phyloP scores from a whole-genome alignment of 2,888 invertebrate species.

The Napeogenes sylphis region DNA sequence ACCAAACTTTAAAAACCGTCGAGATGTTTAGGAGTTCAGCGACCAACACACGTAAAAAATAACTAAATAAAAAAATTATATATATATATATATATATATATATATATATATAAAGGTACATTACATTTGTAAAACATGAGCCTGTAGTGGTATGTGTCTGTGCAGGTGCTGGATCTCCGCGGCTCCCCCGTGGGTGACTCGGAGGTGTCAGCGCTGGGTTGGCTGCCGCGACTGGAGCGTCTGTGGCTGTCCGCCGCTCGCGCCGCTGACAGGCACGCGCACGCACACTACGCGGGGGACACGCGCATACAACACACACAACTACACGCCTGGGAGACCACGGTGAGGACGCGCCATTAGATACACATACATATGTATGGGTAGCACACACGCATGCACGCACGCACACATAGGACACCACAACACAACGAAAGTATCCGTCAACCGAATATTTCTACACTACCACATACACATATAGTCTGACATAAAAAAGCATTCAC shows the following conservation, averaged over 20 bases:
- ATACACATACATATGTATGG: not conserved
- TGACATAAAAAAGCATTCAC: too few relatives aligned
- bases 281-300: constrained; percentile 36
- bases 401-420: not conserved
- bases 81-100: too few relatives aligned
- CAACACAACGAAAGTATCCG: too few relatives aligned
- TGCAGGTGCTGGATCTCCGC: constrained; percentile 59
- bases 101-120: too few relatives aligned
- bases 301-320: constrained; percentile 31
- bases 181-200: constrained; percentile 66
- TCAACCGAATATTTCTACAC: too few relatives aligned
- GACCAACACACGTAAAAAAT: too few relatives aligned
- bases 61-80: too few relatives aligned
- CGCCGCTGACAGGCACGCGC: constrained; percentile 37
- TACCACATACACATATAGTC: too few relatives aligned
- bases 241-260: constrained; percentile 39
- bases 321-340: constrained; percentile 49
- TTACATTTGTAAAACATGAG: not conserved
- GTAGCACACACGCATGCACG: not conserved
- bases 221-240: constrained; percentile 54
- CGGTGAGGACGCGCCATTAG: constrained; percentile 31
- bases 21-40: too few relatives aligned
- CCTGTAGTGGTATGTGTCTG: not conserved
- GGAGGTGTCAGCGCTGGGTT: constrained; percentile 65
- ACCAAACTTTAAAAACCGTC: too few relatives aligned